These are phyloP conservation scores for Plagodis pulveraria DNA, from an alignment of 2,888 invertebrate genomes.

Conservation along the genomic window DNA sequence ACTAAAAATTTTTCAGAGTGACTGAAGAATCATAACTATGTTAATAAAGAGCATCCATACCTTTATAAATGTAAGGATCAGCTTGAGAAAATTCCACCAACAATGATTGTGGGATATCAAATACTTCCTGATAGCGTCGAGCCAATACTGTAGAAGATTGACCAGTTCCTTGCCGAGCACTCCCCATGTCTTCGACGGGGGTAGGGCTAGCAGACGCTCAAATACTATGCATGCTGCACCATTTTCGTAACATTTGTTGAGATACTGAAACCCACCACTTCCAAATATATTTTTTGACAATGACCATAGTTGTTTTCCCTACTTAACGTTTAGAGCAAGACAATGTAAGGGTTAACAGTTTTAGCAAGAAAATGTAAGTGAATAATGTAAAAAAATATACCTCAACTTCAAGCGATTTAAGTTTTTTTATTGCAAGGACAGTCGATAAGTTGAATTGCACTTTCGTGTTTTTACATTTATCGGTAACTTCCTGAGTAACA, in stretches of 20 bases:
- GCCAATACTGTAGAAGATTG: conserved; percentile 63
- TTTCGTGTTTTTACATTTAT: conserved; percentile 46
- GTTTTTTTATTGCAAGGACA: conserved; percentile 61
- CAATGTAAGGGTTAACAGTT: too few relatives aligned
- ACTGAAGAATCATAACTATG: too few relatives aligned
- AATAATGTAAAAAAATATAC: conserved; percentile 44
- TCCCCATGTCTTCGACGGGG: conserved; percentile 64
- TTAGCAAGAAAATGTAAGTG: neutral
- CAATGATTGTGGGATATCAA: conserved; percentile 52
- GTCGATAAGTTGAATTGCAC: conserved; percentile 61
- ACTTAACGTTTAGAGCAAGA: too few relatives aligned
- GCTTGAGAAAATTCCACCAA: conserved; percentile 69
- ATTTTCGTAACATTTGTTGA: conserved; percentile 61
- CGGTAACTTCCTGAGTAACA: conserved; percentile 50
- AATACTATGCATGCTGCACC: conserved; percentile 64
- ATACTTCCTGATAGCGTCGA: conserved; percentile 62
- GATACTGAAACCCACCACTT: conserved; percentile 56
- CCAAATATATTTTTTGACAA: neutral
- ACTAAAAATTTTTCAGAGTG: too few relatives aligned
- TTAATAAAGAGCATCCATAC: conserved; percentile 37
- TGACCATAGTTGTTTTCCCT: neutral
- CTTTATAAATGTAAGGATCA: conserved; percentile 58
- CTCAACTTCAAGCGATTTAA: conserved; percentile 65
- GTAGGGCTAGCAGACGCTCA: conserved; percentile 52
- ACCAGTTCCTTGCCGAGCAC: conserved; percentile 62